Evolutionary conservation across 2,888 invertebrate species (phyloP).

Genomic region (Pristionchus entomophagus): DNA sequence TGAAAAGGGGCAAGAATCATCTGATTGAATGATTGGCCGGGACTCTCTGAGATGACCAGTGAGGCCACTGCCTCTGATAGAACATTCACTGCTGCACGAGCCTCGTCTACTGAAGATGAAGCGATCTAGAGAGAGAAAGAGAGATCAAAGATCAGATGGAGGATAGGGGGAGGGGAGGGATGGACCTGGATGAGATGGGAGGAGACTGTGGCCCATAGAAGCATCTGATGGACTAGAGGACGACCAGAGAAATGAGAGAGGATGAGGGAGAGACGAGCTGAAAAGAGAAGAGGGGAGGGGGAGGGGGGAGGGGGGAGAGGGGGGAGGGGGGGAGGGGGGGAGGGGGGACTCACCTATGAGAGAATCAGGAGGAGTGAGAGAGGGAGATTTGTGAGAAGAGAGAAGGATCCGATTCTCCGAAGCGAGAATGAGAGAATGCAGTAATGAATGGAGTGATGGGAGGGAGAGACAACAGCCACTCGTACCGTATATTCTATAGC

Average conservation of each 20-base stretch:
- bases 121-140: slow-evolving; percentile 52
- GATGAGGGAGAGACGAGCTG: slow-evolving; percentile 55
- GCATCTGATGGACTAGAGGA: slow-evolving; percentile 86
- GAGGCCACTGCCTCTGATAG: slow-evolving; percentile 59
- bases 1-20: slow-evolving; percentile 65
- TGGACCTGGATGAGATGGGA: slow-evolving; percentile 92
- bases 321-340: not conserved
- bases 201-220: slow-evolving; percentile 91
- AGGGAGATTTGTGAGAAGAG: slow-evolving; percentile 53
- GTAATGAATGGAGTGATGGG: slow-evolving; percentile 87
- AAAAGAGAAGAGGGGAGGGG: not conserved
- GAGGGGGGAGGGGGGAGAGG: not conserved
- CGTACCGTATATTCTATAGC: slow-evolving; percentile 89
- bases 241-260: slow-evolving; percentile 62
- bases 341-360: slow-evolving; percentile 44
- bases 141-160: slow-evolving; percentile 22
- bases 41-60: slow-evolving; percentile 52
- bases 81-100: slow-evolving; percentile 56
- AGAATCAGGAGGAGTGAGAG: slow-evolving; percentile 59
- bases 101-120: slow-evolving; percentile 55
- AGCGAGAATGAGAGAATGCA: slow-evolving; percentile 88
- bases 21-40: slow-evolving; percentile 66
- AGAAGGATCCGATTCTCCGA: slow-evolving; percentile 85
- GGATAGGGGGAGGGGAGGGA: not conserved
- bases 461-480: slow-evolving; percentile 90